These are phyloP conservation scores for Pseudopodoces humilis DNA, from an alignment of 2,113 vertebrate genomes.

Conservation along the genomic window DNA sequence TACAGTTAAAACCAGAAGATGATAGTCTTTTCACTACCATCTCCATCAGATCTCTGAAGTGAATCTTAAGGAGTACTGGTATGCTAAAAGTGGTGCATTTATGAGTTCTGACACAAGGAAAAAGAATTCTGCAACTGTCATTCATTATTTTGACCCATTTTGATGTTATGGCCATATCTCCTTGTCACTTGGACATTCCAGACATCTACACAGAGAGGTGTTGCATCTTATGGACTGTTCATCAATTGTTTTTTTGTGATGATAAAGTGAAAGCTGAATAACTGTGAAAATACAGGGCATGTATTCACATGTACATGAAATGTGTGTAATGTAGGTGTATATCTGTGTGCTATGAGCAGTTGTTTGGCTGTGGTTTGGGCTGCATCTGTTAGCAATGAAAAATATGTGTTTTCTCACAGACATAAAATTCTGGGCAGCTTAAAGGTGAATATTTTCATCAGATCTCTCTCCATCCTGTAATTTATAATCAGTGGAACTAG, in stretches of 20 bases:
- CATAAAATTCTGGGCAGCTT: constrained; percentile 65
- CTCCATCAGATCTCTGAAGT: not conserved
- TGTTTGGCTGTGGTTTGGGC: constrained; percentile 30
- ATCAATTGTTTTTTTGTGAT: constrained; percentile 14
- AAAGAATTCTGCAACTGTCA: not conserved
- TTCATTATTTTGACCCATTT: not conserved
- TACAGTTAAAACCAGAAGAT: constrained; percentile 51
- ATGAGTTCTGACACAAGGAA: not conserved
- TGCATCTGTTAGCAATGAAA: constrained; percentile 78
- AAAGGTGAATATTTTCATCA: constrained; percentile 57
- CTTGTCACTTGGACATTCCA: not conserved
- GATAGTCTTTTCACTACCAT: not conserved
- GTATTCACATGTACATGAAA: not conserved
- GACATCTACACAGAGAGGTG: not conserved
- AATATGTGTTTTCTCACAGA: constrained; percentile 68
- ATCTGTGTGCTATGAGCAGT: not conserved
- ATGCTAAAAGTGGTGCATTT: not conserved
- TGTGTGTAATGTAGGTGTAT: constrained; percentile 2
- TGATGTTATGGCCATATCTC: not conserved
- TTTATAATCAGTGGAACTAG: constrained; percentile 63
- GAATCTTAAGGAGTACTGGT: not conserved
- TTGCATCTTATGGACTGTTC: not conserved
- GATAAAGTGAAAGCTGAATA: not conserved
- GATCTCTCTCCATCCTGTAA: constrained; percentile 49
- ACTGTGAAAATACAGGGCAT: not conserved